Conservation (phyloP, 2,113 vertebrate species). For the Caretta caretta region DNA sequence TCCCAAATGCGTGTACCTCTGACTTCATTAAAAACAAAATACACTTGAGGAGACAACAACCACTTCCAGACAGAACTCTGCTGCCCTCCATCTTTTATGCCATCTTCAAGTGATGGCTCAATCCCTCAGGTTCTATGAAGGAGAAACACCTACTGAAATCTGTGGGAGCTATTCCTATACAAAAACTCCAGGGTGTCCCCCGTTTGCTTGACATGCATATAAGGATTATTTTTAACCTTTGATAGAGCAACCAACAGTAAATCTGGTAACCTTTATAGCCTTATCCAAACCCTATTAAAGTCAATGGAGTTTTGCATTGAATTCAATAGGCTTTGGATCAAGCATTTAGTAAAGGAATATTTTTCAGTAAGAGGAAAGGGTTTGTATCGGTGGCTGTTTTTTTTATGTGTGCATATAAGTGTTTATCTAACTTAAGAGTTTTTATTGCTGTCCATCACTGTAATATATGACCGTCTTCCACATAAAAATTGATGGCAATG, state of each 20-base stretch:
- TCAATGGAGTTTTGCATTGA: not conserved
- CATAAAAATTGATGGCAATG: not conserved
- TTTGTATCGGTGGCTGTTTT: fast-evolving
- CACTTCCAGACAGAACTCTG: not conserved
- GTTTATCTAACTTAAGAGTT: not conserved
- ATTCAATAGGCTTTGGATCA: not conserved
- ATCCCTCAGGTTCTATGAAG: not conserved
- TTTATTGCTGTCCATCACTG: not conserved
- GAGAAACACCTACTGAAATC: not conserved
- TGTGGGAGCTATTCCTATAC: not conserved
- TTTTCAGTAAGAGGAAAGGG: not conserved
- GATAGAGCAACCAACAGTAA: not conserved
- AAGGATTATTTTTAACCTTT: not conserved
- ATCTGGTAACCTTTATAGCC: not conserved
- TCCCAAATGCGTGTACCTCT: not conserved
- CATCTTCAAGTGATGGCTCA: not conserved
- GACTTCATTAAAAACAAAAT: not conserved
- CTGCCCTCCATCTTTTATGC: not conserved
- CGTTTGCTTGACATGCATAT: not conserved
- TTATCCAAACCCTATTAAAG: not conserved
- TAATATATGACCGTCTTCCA: not conserved
- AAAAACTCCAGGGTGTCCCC: not conserved
- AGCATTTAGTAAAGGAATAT: too few relatives aligned
- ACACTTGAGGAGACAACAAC: fast-evolving
- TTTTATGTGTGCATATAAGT: not conserved